A percentile compares a stretch with the other conserved stretches of the same genome.
Conservation (phyloP, 1,140 invertebrate genomes). For the Delia radicum region DNA sequence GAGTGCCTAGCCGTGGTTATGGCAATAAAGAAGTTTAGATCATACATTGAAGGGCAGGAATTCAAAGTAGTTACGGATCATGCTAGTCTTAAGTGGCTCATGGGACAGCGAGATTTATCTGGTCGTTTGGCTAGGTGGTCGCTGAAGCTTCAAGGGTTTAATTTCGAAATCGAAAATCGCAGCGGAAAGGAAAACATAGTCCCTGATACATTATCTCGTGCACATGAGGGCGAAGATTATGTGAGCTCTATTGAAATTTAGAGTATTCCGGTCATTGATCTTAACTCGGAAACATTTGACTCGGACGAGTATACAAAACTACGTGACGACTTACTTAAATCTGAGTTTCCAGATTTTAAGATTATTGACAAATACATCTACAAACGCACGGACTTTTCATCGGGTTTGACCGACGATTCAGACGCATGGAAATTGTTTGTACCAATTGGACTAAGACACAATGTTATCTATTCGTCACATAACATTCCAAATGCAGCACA, state of each 20-base stretch:
- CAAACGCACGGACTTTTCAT: background rate
- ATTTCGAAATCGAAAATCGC: conserved; percentile 42
- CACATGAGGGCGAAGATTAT: conserved; percentile 30
- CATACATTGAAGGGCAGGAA: conserved; percentile 51
- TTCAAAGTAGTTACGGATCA: conserved; percentile 51
- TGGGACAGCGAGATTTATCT: no score
- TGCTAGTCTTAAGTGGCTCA: no score
- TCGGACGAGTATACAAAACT: background rate
- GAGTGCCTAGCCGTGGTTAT: no score
- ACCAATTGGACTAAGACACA: background rate
- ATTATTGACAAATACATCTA: conserved; percentile 8
- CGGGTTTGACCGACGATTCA: background rate
- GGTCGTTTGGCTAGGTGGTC: conserved; percentile 40
- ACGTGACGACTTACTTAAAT: no score
- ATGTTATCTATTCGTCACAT: background rate
- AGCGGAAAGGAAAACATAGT: conserved; percentile 38
- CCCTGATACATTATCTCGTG: no score
- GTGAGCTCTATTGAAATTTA: no score
- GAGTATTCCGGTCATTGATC: no score
- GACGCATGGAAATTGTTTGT: conserved; percentile 16
- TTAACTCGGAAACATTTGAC: background rate
- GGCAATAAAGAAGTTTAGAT: conserved; percentile 53
- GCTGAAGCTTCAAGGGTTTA: conserved; percentile 35
- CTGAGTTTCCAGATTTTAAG: background rate
- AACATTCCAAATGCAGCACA: background rate